phyloP scores from a whole-genome alignment of 1,140 invertebrate species.

The Leptinotarsa defecta region DNA sequence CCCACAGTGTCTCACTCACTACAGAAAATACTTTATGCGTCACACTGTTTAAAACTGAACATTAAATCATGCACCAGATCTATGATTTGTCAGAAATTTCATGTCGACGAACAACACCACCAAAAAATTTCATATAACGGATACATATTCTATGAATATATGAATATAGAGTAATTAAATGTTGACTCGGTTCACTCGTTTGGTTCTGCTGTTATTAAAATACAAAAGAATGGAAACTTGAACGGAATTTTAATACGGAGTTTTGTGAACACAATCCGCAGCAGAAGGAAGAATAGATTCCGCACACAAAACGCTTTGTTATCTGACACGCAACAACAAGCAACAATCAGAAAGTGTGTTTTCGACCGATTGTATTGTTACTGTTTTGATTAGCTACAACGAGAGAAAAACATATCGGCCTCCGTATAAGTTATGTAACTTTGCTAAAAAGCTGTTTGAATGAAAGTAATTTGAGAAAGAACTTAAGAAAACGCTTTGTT shows the following conservation, averaged over 20 bases:
- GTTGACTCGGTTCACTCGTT: background rate
- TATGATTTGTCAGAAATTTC: too few species aligned
- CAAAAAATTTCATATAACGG: background rate
- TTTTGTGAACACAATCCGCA: background rate
- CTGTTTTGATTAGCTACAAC: background rate
- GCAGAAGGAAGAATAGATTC: background rate
- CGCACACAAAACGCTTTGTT: background rate
- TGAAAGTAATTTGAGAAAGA: too few species aligned
- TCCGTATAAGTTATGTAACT: too few species aligned
- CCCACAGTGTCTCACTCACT: too few species aligned
- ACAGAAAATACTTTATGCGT: too few species aligned
- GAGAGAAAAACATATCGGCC: background rate
- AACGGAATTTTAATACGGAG: background rate
- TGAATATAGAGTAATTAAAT: slow-evolving; percentile 6
- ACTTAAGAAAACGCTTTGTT: too few species aligned
- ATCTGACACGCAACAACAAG: background rate
- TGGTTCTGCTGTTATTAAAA: background rate
- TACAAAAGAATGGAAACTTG: background rate
- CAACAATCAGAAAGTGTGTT: slow-evolving; percentile 1
- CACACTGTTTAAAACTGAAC: too few species aligned
- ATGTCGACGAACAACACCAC: too few species aligned
- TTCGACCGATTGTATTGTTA: background rate
- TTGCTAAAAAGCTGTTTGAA: too few species aligned
- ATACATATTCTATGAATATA: background rate
- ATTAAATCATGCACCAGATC: too few species aligned